Conservation (phyloP, 2,113 vertebrate genomes). For the Bostrychus sinensis region DNA sequence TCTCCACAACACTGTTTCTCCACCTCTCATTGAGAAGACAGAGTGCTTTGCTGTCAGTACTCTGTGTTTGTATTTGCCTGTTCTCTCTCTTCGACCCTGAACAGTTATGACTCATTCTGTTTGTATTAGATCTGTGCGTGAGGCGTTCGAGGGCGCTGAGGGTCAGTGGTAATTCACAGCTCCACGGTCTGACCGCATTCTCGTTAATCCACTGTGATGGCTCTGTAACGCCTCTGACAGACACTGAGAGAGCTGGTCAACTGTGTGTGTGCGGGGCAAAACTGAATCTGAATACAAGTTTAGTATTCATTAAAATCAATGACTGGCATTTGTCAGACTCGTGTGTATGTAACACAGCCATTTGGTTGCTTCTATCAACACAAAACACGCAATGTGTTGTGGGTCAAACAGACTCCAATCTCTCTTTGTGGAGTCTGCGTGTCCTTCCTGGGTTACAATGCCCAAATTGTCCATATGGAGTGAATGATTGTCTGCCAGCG, state of each 20-base stretch:
- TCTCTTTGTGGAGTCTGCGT: too few relatives aligned
- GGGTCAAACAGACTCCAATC: too few relatives aligned
- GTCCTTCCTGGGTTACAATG: too few relatives aligned
- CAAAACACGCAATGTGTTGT: too few relatives aligned
- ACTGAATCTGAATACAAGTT: not conserved
- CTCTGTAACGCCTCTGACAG: slow-evolving; percentile 5
- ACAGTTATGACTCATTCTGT: slow-evolving; percentile 47
- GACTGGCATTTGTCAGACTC: too few relatives aligned
- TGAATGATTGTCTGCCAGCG: too few relatives aligned
- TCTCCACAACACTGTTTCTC: not conserved
- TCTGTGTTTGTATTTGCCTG: slow-evolving; percentile 24
- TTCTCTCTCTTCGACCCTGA: slow-evolving; percentile 32
- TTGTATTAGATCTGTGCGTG: slow-evolving; percentile 39
- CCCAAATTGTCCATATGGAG: too few relatives aligned
- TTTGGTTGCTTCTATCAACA: too few relatives aligned
- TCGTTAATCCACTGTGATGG: slow-evolving; percentile 11
- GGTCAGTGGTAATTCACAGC: slow-evolving; percentile 33
- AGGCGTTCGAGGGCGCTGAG: slow-evolving; percentile 15
- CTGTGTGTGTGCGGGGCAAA: not conserved
- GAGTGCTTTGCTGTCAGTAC: slow-evolving; percentile 6
- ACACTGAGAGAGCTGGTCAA: not conserved
- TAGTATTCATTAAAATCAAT: too few relatives aligned
- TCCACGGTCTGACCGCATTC: slow-evolving; percentile 8
- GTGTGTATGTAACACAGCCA: too few relatives aligned
- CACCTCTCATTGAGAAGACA: slow-evolving; percentile 29